phyloP scores from a whole-genome alignment of 1,140 invertebrate genomes.

The Branchinecta lindahli region DNA sequence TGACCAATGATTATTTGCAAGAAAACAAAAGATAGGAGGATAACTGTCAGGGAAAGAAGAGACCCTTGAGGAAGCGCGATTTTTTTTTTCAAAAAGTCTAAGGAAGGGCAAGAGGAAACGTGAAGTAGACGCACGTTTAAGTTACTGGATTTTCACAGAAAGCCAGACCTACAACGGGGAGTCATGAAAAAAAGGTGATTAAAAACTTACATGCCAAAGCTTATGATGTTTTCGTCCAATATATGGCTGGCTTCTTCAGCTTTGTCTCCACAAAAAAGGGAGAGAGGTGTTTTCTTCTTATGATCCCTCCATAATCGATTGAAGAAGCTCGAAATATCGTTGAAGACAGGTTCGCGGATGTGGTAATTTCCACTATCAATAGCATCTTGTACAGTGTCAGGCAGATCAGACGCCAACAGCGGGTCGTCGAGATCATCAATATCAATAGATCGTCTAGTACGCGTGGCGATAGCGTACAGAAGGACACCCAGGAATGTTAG shows the following conservation, averaged over 20 bases:
- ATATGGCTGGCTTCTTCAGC: background rate
- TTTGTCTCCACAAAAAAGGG: background rate
- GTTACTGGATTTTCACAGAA: too few relatives aligned
- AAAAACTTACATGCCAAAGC: background rate
- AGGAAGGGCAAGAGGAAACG: too few relatives aligned
- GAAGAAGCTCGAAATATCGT: background rate
- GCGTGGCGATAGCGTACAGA: constrained; percentile 13
- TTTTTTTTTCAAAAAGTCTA: too few relatives aligned
- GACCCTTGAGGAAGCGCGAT: too few relatives aligned
- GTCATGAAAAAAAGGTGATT: background rate
- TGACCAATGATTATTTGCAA: too few relatives aligned
- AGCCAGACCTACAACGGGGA: too few relatives aligned
- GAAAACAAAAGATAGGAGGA: too few relatives aligned
- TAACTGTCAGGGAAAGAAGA: too few relatives aligned
- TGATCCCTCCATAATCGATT: background rate
- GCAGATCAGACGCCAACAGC: constrained; percentile 13
- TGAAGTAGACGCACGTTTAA: too few relatives aligned
- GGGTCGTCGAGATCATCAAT: constrained; percentile 14
- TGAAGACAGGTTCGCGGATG: background rate
- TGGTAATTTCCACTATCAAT: constrained; percentile 2
- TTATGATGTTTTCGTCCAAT: background rate
- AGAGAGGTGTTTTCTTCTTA: background rate
- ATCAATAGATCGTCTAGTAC: constrained; percentile 2
- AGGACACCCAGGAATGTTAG: constrained; percentile 17
- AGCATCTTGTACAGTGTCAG: background rate